Evolutionary conservation across 2,888 invertebrate species (phyloP), one percentile per base, ranked within the genome.

Genomic region (Lydus trimaculatus): DNA sequence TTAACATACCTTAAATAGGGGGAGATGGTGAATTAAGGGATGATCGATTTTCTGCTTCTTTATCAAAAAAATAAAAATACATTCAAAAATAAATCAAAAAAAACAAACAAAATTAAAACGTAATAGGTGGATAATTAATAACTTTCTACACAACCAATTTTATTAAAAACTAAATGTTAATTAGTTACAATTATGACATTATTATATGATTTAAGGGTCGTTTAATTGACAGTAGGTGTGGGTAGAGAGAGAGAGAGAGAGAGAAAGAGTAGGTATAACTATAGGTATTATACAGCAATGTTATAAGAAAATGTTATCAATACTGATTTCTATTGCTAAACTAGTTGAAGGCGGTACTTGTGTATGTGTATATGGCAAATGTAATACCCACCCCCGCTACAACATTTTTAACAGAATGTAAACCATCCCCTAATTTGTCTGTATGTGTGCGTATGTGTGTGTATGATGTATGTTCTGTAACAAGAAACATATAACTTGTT

Each of bases 1-100:
- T 78, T 76, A 78, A 78, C 75, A 75, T 76, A 78, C 78, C 77
- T 78, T 80, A 75, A 79, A 74, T 71, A 75, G 73, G 75, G 66
- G 74, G 43, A n/a, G n/a, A n/a, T n/a, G n/a, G 8, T 39, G 75
- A 73, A 73, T 52, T 3, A 17, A 1, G 52, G 52, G 52, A 20
- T 52, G 52, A 52, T 52, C 52, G 52, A 52, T 52, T 20, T 48
- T 43, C 20, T 20, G 20, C 11, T n/a, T 1, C 7, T 17, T 43
- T 20, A 6, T 36, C 4, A 2, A 28, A 28, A 28, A 28, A 28
- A 3, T 28, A 28, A 28, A 28, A 28, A 4, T 28, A 3, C 15
- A 5, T 36, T 36, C 4, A 36, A 4, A 36, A 36, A 36, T 1
- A 36, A 36, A 15, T 36, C 1, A 15, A 3, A 36, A 36, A 28